Conservation (phyloP, 2,113 vertebrate species). For the Agelaius tricolor region DNA sequence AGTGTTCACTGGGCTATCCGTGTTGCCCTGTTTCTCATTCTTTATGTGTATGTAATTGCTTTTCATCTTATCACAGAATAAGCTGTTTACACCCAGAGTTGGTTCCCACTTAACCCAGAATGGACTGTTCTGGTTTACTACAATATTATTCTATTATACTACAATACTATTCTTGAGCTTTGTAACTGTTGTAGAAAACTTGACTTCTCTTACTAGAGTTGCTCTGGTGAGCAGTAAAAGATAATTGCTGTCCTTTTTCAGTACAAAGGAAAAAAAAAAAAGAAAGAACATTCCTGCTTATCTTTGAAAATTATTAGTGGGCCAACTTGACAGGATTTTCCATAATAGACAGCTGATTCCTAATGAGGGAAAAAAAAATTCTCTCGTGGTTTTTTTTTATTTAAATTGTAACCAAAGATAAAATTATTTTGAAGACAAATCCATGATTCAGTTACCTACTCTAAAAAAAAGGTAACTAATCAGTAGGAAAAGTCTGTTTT, state of each 20-base stretch:
- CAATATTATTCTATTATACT: background rate
- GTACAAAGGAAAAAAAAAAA: background rate
- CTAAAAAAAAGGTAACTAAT: background rate
- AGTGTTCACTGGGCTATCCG: background rate
- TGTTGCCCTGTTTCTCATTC: background rate
- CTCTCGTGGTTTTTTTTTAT: accelerated
- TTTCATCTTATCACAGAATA: background rate
- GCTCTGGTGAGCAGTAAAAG: background rate
- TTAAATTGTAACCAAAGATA: background rate
- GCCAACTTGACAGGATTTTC: background rate
- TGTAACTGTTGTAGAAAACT: background rate
- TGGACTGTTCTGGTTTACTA: background rate
- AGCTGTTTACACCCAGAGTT: background rate
- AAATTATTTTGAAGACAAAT: background rate
- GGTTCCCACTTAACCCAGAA: background rate
- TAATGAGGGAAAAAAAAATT: background rate
- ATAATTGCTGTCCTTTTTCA: background rate
- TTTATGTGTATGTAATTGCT: background rate
- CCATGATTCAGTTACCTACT: background rate
- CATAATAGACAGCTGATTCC: background rate
- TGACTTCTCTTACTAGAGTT: background rate
- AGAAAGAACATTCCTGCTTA: background rate
- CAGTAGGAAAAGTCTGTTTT: background rate
- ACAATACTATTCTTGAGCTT: background rate
- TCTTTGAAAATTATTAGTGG: background rate